These are phyloP conservation scores for Palythoa grandiflora DNA, from an alignment of 92 coral and sea anemone genomes.

Conservation along the genomic window DNA sequence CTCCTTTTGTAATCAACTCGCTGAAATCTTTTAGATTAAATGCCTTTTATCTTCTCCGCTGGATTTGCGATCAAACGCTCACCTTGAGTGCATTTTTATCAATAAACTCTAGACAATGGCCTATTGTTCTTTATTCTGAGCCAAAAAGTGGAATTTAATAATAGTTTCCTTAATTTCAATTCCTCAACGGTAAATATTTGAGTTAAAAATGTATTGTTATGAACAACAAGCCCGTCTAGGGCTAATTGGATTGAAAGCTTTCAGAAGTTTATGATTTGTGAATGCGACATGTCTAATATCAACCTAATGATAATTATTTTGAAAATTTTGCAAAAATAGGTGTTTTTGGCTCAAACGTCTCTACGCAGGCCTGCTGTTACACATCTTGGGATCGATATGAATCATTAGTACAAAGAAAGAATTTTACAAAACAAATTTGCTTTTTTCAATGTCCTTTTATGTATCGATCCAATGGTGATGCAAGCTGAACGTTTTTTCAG, in stretches of 20 bases:
- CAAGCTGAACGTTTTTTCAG: slow-evolving; percentile 13
- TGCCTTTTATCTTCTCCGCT: slow-evolving; percentile 7
- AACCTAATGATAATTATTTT: slow-evolving; percentile 28
- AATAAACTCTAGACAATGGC: slow-evolving; percentile 11
- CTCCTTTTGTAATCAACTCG: background rate
- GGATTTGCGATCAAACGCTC: slow-evolving; percentile 11
- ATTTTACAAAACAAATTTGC: slow-evolving; percentile 66
- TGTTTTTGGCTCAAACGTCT: slow-evolving; percentile 62
- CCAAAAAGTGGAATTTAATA: slow-evolving; percentile 45
- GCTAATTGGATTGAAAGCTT: slow-evolving; percentile 26
- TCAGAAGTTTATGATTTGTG: slow-evolving; percentile 4
- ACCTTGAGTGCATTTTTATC: slow-evolving; percentile 17
- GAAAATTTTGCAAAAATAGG: slow-evolving; percentile 63
- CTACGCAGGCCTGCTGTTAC: slow-evolving; percentile 83
- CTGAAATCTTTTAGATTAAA: background rate
- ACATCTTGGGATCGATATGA: slow-evolving; percentile 43
- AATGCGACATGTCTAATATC: slow-evolving; percentile 24
- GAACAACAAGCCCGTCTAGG: slow-evolving; percentile 28
- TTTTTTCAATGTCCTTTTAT: slow-evolving; percentile 44
- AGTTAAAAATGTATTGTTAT: slow-evolving; percentile 37
- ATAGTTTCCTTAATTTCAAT: slow-evolving; percentile 27
- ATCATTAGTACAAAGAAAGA: slow-evolving; percentile 60
- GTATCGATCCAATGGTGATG: slow-evolving; percentile 37
- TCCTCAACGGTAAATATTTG: slow-evolving; percentile 45
- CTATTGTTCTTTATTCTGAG: slow-evolving; percentile 20